Conservation (phyloP, 35 echinoderm and acorn worm species). For the Ophiothrix spiculata region DNA sequence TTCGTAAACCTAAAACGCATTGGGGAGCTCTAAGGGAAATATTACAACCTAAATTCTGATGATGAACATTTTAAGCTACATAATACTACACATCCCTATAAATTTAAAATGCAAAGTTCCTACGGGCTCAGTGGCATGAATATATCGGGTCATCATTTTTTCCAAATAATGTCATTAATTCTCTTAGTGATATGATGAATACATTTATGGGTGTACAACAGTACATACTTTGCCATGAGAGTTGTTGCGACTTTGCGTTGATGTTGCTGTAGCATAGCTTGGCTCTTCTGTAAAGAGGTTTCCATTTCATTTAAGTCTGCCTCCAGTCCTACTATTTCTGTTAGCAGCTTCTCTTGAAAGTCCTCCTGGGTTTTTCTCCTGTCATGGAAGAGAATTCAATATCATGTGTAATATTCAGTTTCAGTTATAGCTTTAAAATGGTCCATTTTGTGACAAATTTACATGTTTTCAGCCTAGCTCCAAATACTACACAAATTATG, state of each 20-base stretch:
- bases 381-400: background rate
- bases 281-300: background rate
- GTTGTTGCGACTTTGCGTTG: background rate
- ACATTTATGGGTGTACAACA: background rate
- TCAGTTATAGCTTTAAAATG: background rate
- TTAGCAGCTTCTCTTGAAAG: background rate
- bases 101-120: no score
- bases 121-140: no score
- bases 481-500: no score
- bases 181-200: background rate
- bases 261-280: background rate
- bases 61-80: no score
- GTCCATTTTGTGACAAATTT: no score
- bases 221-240: background rate
- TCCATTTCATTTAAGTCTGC: background rate
- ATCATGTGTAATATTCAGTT: background rate
- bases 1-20: no score
- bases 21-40: no score
- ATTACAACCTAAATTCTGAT: no score
- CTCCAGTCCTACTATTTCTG: background rate
- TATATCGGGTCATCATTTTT: no score
- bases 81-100: no score
- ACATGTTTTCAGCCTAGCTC: no score
- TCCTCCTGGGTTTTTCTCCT: slow-evolving; percentile 22
- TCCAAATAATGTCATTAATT: no score